Base-by-base conservation (phyloP, 2,888 invertebrate species). In the Aleiodes alternator region DNA sequence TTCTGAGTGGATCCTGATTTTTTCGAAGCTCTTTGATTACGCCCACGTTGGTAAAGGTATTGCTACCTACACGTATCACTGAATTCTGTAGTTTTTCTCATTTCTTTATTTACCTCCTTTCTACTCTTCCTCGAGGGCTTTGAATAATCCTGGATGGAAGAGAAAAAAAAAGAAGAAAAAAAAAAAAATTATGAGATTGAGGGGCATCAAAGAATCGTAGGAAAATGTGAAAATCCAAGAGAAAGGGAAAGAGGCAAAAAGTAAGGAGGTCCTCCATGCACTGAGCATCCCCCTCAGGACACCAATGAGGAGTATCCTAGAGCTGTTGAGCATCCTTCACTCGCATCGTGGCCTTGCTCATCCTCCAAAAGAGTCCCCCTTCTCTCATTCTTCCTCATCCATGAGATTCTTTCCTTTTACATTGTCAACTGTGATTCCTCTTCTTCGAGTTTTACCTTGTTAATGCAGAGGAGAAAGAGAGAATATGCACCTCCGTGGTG, bases 291-390 rank as follows among this genome's bases (percentile, higher is more conserved):
- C 81, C 64, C 64, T 64, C 86, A 86, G 86, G 86, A 87, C 87
- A 88, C 86, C 85, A 80, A 84, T 82, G 83, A 86, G 84, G 85
- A 87, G 87, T 84, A 88, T 87, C 88, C 88, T 87, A 87, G 86
- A 88, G 83, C 82, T 81, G 82, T 88, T 83, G 87, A 88, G 88
- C 84, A 88, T 88, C 79, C 88, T 88, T 88, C 87, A 88, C 83
- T 84, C 82, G 85, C 85, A 81, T 82, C 83, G 83, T 84, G 80
- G 80, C 80, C 84, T 84, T 82, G 83, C 83, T 79, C 80, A 72
- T 82, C 80, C 82, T 82, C 80, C 43, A 43, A 43, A 43, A 43
- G 43, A 23, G 23, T 2, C 23, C 38, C 38, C 78, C 73, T 68
- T 73, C 72, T 76, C 72, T 68, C 69, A 51, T 57, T 76, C 75